Conservation (phyloP, 2,797 vertebrate species). For the Eupleurogrammus muticus region DNA sequence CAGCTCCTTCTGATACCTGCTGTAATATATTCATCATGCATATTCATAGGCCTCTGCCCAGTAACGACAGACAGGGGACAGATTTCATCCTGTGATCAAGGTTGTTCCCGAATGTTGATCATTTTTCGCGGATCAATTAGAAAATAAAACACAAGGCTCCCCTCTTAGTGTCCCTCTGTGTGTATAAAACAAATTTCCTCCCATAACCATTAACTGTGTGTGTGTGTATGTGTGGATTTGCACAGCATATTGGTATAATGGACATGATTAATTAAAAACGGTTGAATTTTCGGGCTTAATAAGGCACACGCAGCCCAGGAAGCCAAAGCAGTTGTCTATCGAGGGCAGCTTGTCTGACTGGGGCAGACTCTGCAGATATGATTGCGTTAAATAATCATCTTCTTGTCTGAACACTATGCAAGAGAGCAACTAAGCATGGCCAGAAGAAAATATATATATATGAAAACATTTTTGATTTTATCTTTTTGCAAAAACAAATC, state of each 20-base stretch:
- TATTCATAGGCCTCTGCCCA: constrained; percentile 33
- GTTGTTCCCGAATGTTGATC: constrained; percentile 35
- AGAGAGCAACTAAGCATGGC: not conserved
- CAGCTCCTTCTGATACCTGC: not conserved
- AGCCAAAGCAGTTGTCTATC: not conserved
- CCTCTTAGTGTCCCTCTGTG: not conserved
- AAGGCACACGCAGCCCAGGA: not conserved
- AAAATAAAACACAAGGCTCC: constrained; percentile 2
- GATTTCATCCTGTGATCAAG: constrained; percentile 46
- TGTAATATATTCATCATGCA: constrained; percentile 44
- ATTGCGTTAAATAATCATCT: not conserved
- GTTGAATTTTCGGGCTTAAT: not conserved
- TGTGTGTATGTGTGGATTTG: not conserved
- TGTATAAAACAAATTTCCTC: constrained; percentile 11
- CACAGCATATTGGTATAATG: not conserved
- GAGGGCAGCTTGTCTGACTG: not conserved
- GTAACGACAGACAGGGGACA: constrained; percentile 37
- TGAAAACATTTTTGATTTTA: too few relatives aligned
- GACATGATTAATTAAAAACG: not conserved
- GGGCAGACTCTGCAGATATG: not conserved
- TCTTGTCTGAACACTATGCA: too few relatives aligned
- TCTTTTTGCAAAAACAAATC: not conserved
- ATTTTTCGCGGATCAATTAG: constrained; percentile 34
- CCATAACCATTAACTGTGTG: not conserved
- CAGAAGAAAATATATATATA: not conserved